Percentiles rank a stretch among this genome's conserved stretches.
Evolutionary conservation across 2,113 vertebrate species (phyloP).

Genomic region (Ochotona curzoniae): DNA sequence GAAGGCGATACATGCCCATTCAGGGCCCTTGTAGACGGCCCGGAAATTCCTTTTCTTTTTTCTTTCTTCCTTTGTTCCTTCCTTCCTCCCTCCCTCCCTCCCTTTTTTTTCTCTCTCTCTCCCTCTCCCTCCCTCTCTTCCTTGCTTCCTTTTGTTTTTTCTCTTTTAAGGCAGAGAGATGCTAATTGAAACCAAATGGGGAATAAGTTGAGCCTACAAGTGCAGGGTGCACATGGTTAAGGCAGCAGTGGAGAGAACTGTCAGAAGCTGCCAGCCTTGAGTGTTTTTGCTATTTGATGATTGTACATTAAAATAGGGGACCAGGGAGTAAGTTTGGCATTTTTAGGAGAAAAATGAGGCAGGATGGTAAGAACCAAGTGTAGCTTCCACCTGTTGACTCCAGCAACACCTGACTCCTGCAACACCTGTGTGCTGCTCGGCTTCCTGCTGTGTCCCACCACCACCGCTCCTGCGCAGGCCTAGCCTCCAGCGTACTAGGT

Average conservation of each 20-base stretch:
- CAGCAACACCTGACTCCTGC: background rate
- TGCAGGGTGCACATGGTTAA: background rate
- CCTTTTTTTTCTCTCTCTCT: too few species aligned
- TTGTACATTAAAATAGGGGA: background rate
- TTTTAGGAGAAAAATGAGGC: conserved; percentile 9
- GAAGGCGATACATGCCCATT: background rate
- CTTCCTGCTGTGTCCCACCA: background rate
- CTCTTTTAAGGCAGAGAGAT: conserved; percentile 13
- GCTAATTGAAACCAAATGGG: conserved; percentile 47
- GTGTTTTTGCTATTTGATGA: conserved; percentile 20
- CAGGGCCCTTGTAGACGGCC: conserved; percentile 20
- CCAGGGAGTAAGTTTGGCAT: background rate
- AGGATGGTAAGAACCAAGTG: background rate
- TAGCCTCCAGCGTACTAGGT: background rate
- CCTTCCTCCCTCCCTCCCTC: too few species aligned
- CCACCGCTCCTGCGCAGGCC: too few species aligned
- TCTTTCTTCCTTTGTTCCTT: too few species aligned
- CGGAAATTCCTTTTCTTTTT: background rate
- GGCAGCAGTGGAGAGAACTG: background rate
- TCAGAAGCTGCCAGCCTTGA: background rate
- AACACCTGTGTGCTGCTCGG: background rate
- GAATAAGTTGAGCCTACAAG: background rate
- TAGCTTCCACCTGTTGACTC: conserved; percentile 19
- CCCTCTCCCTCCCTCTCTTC: too few species aligned
- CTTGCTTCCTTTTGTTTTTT: too few species aligned